Percentiles rank a stretch among this genome's conserved stretches.
These are phyloP conservation scores for Darevskia mixta DNA, from an alignment of 2,797 vertebrate genomes.

Conservation along the genomic window DNA sequence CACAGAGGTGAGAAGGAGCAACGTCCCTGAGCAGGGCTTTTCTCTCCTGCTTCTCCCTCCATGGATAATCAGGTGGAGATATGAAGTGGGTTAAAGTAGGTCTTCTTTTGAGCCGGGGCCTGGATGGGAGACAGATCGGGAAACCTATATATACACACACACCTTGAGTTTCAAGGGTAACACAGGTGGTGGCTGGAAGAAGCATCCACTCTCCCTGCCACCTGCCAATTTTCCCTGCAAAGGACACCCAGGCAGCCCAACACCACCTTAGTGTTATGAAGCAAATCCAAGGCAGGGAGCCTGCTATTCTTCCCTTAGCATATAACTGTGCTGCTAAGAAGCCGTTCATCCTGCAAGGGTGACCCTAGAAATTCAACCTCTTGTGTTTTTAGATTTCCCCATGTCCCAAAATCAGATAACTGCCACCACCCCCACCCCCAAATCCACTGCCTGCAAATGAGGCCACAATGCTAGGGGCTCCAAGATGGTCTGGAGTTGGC, in stretches of 20 bases:
- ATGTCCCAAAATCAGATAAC: too few species aligned
- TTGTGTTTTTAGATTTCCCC: too few species aligned
- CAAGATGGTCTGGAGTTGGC: too few species aligned
- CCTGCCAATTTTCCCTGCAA: neutral
- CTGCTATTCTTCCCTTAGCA: neutral
- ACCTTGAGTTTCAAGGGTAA: too few species aligned
- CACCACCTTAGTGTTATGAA: neutral
- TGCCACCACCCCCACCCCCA: too few species aligned
- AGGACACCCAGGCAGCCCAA: neutral
- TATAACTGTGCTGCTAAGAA: neutral
- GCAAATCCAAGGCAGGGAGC: neutral
- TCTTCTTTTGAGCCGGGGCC: neutral
- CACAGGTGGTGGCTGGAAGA: too few species aligned
- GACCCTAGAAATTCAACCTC: too few species aligned
- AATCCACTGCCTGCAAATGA: too few species aligned
- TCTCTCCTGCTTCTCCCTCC: neutral
- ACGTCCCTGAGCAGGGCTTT: neutral
- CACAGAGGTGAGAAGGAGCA: slow-evolving; percentile 74
- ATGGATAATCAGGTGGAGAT: neutral
- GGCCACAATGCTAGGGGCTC: too few species aligned
- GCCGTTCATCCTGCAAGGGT: too few species aligned
- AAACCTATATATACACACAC: too few species aligned
- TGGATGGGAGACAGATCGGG: neutral
- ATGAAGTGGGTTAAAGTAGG: neutral
- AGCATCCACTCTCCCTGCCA: neutral